Evolutionary conservation across 2,113 vertebrate species (phyloP).

Genomic region (Corythoichthys haematopterus): DNA sequence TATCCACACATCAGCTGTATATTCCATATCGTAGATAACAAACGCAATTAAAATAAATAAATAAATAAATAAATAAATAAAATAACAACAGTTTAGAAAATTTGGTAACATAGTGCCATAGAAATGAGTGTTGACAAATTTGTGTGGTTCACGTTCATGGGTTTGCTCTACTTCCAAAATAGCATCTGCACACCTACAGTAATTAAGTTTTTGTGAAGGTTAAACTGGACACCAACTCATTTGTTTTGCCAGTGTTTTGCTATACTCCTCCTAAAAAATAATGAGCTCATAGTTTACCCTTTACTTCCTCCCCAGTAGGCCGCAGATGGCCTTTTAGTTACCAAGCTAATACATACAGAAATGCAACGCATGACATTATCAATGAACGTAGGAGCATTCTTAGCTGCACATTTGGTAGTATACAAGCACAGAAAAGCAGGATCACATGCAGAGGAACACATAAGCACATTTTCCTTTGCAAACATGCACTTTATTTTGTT

Average conservation of each 20-base stretch:
- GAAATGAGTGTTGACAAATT: neutral
- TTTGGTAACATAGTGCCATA: neutral
- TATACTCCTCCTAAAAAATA: conserved; percentile 50
- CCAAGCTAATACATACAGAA: conserved; percentile 57
- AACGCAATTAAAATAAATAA: neutral
- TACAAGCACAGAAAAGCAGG: neutral
- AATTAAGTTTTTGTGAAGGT: conserved; percentile 65
- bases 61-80: neutral
- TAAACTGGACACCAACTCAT: conserved; percentile 68
- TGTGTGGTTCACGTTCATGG: conserved; percentile 4
- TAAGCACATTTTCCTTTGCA: conserved; percentile 11
- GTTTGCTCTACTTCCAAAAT: conserved; percentile 23
- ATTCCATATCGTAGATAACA: neutral
- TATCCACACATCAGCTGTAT: neutral
- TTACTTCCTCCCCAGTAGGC: conserved; percentile 58
- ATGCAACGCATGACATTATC: conserved; percentile 60
- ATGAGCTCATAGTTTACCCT: conserved; percentile 64
- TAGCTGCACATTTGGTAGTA: conserved; percentile 19
- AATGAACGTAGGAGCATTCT: conserved; percentile 44
- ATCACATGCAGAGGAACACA: conserved; percentile 19
- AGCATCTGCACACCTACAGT: conserved; percentile 33
- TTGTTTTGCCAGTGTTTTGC: conserved; percentile 52
- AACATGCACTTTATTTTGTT: conserved; percentile 45
- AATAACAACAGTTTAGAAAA: conserved; percentile 3
- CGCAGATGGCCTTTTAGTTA: conserved; percentile 67